Percentiles rank a stretch among this genome's conserved stretches.
Evolutionary conservation across 1,140 invertebrate species (phyloP).

Genomic region (Micrasema longulum): DNA sequence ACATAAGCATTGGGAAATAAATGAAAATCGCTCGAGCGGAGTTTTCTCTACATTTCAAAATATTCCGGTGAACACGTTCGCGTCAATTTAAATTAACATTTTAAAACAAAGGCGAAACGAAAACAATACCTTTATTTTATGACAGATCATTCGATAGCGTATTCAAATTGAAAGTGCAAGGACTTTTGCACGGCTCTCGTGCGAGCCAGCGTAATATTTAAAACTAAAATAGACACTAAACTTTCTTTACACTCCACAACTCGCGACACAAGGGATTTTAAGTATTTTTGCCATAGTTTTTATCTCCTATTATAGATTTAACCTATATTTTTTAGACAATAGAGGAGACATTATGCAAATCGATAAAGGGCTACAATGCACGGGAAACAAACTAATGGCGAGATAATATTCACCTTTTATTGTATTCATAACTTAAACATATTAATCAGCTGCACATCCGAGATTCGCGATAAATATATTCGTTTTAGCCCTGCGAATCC

Average conservation of each 20-base stretch:
- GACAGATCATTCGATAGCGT: constrained; percentile 8
- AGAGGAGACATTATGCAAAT: constrained; percentile 42
- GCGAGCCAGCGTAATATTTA: too few species aligned
- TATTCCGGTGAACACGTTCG: too few species aligned
- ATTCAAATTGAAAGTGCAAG: constrained; percentile 3
- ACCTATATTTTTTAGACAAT: constrained; percentile 46
- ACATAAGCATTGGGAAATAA: constrained; percentile 20
- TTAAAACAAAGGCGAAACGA: constrained; percentile 26
- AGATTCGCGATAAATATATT: constrained; percentile 8
- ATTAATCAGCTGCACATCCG: constrained; percentile 10
- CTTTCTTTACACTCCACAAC: too few species aligned
- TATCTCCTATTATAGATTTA: constrained; percentile 17
- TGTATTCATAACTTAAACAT: constrained; percentile 7
- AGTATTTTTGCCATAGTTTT: constrained; percentile 4
- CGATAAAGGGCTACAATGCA: constrained; percentile 31
- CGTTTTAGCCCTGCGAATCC: constrained; percentile 22
- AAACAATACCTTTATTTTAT: constrained; percentile 21
- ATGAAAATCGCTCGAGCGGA: too few species aligned
- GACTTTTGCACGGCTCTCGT: too few species aligned
- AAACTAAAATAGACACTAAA: too few species aligned
- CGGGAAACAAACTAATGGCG: neutral
- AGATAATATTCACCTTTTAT: constrained; percentile 36
- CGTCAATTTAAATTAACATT: too few species aligned
- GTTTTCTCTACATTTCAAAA: too few species aligned
- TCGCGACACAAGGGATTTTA: too few species aligned